Evolutionary conservation across 2,888 invertebrate species (phyloP).

Genomic region (Adineta ricciae): DNA sequence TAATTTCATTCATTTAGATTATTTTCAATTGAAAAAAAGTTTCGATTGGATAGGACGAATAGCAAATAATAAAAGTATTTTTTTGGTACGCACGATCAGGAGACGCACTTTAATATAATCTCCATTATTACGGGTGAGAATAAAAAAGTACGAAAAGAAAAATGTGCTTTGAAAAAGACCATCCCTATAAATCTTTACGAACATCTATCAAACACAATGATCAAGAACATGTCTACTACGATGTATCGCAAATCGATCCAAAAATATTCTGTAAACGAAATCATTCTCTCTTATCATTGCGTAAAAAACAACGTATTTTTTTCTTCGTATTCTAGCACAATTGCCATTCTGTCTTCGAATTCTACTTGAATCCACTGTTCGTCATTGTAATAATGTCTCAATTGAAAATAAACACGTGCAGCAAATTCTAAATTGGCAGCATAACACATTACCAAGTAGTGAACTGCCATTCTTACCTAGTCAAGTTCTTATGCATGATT

Average conservation of each 20-base stretch:
- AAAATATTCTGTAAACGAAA: slow-evolving; percentile 36
- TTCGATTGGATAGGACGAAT: neutral
- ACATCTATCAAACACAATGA: slow-evolving; percentile 28
- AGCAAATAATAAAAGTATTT: neutral
- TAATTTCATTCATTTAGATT: no score
- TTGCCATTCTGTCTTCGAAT: slow-evolving; percentile 85
- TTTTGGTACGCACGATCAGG: neutral
- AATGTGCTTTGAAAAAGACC: slow-evolving; percentile 20
- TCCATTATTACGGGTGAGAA: neutral
- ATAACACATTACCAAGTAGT: slow-evolving; percentile 63
- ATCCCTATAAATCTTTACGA: slow-evolving; percentile 26
- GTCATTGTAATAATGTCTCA: slow-evolving; percentile 91
- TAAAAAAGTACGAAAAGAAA: neutral
- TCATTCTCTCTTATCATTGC: neutral
- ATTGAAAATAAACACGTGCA: slow-evolving; percentile 69
- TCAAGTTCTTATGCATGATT: slow-evolving; percentile 76
- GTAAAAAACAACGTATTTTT: neutral
- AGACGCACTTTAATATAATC: neutral
- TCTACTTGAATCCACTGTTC: slow-evolving; percentile 81
- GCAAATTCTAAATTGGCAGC: slow-evolving; percentile 77
- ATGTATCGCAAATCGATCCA: slow-evolving; percentile 31
- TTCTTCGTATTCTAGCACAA: slow-evolving; percentile 39
- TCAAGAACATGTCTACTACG: slow-evolving; percentile 27
- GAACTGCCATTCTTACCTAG: slow-evolving; percentile 94
- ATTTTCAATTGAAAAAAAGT: neutral